Percentiles rank a stretch among this genome's conserved stretches.
phyloP scores from a whole-genome alignment of 2,113 vertebrate genomes.

The Cyprinus carpio region DNA sequence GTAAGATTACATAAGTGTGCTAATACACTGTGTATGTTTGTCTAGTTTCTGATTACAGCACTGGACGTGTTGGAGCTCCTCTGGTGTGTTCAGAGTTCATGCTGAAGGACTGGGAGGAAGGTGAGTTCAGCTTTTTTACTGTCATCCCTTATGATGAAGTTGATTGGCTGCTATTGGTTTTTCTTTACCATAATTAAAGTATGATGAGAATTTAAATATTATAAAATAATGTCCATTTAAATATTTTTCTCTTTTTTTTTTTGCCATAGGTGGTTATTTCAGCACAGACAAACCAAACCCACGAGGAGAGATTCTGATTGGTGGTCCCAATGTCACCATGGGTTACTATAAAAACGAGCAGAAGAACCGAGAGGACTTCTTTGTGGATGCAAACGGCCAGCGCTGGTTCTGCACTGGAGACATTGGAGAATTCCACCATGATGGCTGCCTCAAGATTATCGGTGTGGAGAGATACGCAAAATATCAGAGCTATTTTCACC shows the following conservation, averaged over 20 bases:
- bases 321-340: slow-evolving; percentile 91
- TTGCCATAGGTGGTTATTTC: slow-evolving; percentile 85
- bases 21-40: slow-evolving; percentile 10
- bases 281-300: slow-evolving; percentile 92
- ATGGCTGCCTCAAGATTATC: slow-evolving; percentile 96
- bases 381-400: slow-evolving; percentile 85
- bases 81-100: slow-evolving; percentile 93
- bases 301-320: slow-evolving; percentile 92
- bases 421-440: slow-evolving; percentile 90
- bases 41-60: slow-evolving; percentile 92
- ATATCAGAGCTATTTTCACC: background rate
- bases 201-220: background rate
- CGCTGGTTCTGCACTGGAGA: slow-evolving; percentile 97
- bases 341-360: slow-evolving; percentile 92
- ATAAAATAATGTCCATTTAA: background rate
- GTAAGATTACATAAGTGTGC: background rate
- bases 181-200: background rate
- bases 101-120: slow-evolving; percentile 94
- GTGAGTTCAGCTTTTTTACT: slow-evolving; percentile 68
- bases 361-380: slow-evolving; percentile 86
- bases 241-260: background rate
- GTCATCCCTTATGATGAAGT: background rate
- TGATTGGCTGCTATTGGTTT: too few relatives aligned
- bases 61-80: slow-evolving; percentile 94
- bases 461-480: slow-evolving; percentile 74